Conservation (phyloP, 2,888 invertebrate genomes). For the Dryobota labecula region DNA sequence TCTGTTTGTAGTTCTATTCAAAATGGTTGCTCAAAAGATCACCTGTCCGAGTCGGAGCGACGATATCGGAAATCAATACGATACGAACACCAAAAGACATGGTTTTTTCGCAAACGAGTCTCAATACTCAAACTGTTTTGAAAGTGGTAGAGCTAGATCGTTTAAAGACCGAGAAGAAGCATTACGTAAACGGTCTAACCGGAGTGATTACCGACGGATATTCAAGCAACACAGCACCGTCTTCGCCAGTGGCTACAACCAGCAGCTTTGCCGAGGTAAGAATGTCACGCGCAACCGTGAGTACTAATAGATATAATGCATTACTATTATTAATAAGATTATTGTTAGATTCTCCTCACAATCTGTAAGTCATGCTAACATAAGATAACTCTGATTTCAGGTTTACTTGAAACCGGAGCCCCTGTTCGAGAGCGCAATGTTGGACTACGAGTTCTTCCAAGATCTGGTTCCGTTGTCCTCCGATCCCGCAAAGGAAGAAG, state of each 20-base stretch:
- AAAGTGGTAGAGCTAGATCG: constrained; percentile 89
- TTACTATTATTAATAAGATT: constrained; percentile 77
- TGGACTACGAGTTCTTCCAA: constrained; percentile 93
- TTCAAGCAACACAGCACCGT: constrained; percentile 71
- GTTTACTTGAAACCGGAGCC: constrained; percentile 87
- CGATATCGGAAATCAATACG: constrained; percentile 86
- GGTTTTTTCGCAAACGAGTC: constrained; percentile 90
- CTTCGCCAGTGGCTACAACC: constrained; percentile 77
- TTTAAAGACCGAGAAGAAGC: constrained; percentile 87
- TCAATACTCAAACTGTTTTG: constrained; percentile 87
- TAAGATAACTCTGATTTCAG: constrained; percentile 79
- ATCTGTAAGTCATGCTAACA: constrained; percentile 71
- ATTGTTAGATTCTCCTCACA: constrained; percentile 71
- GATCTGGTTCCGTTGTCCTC: constrained; percentile 92
- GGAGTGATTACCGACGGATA: constrained; percentile 84
- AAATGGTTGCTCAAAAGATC: constrained; percentile 90
- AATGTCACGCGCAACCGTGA: constrained; percentile 77
- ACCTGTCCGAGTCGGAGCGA: constrained; percentile 89
- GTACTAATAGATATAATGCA: constrained; percentile 76
- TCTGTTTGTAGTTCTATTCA: constrained; percentile 91
- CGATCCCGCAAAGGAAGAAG: constrained; percentile 88
- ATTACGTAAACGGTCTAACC: constrained; percentile 81
- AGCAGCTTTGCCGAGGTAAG: constrained; percentile 89
- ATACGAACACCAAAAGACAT: constrained; percentile 88
- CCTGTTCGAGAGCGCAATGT: constrained; percentile 84